These are phyloP conservation scores for Pecten maximus DNA, from an alignment of 2,888 invertebrate species.

Conservation along the genomic window DNA sequence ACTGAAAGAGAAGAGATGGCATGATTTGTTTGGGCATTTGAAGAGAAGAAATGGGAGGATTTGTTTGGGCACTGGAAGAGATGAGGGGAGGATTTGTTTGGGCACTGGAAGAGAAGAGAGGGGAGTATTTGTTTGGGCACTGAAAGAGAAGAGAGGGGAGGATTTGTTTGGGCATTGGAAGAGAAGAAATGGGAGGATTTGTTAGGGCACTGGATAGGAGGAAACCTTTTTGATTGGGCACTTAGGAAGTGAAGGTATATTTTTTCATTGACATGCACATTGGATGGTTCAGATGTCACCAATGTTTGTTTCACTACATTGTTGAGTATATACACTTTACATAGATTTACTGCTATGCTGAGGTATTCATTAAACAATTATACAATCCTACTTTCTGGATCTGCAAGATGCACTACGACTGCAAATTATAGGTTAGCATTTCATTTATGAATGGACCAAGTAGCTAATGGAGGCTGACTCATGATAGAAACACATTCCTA, in stretches of 20 bases:
- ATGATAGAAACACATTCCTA: not conserved
- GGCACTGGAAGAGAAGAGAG: not conserved
- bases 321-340: not conserved
- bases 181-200: not conserved
- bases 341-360: not conserved
- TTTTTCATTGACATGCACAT: too few species aligned
- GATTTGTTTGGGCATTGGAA: not conserved
- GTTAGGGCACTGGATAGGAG: too few species aligned
- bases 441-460: not conserved
- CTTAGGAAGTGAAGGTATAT: not conserved
- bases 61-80: not conserved
- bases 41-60: too few species aligned
- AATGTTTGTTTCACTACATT: too few species aligned
- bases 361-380: not conserved
- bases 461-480: slow-evolving; percentile 3
- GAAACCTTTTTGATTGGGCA: not conserved
- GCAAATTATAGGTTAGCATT: not conserved
- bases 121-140: too few species aligned
- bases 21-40: too few species aligned
- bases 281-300: too few species aligned
- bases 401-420: not conserved
- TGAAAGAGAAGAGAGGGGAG: not conserved
- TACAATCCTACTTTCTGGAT: not conserved
- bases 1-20: too few species aligned
- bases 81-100: not conserved